Conservation (phyloP, 2,797 vertebrate genomes). For the Chiloscyllium punctatum region DNA sequence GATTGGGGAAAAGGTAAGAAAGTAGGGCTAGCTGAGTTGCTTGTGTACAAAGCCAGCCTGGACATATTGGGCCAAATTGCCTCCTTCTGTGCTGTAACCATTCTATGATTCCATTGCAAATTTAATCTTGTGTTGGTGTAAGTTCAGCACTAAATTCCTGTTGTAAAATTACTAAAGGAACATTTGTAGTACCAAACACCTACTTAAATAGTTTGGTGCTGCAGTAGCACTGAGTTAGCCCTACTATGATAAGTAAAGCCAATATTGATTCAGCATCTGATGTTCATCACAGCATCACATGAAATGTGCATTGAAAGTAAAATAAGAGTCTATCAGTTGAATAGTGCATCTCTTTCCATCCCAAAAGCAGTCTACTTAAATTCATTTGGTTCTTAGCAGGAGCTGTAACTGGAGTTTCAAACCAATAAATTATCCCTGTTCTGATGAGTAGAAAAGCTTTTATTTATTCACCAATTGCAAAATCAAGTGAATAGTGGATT, state of each 20-base stretch:
- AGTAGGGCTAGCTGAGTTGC: too few species aligned
- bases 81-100: too few species aligned
- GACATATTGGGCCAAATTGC: too few species aligned
- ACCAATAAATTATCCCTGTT: too few species aligned
- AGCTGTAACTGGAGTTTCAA: too few species aligned
- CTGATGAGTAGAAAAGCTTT: too few species aligned
- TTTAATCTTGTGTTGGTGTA: neutral
- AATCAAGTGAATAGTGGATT: too few species aligned
- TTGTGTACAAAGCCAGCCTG: too few species aligned
- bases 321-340: too few species aligned
- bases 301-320: neutral
- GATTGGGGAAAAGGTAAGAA: too few species aligned
- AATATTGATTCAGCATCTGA: neutral
- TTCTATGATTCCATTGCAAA: neutral
- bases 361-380: neutral
- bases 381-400: neutral
- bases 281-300: neutral
- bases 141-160: neutral
- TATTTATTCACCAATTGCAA: too few species aligned
- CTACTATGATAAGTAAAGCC: neutral
- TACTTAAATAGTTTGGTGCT: neutral
- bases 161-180: neutral
- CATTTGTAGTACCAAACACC: neutral
- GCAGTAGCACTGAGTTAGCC: neutral
- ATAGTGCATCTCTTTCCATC: too few species aligned